A percentile compares a stretch with the other conserved stretches of the same genome.
Evolutionary conservation across 2,797 vertebrate genomes (phyloP).

Genomic region (Acropternis orthonyx): DNA sequence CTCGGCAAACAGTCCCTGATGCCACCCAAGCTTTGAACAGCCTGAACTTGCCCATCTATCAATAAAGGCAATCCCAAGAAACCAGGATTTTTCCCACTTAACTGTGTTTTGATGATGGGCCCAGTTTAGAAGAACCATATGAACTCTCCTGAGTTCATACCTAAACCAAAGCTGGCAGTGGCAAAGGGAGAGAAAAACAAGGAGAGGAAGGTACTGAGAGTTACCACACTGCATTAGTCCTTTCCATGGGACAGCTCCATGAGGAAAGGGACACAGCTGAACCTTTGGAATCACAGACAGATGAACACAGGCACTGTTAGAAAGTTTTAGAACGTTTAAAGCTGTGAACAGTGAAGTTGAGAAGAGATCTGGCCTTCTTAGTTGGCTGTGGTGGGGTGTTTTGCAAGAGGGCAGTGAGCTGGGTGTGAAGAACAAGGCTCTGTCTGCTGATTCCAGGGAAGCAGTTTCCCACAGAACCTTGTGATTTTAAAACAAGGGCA

Average conservation of each 20-base stretch:
- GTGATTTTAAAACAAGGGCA: not conserved
- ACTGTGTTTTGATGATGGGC: not conserved
- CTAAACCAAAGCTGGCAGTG: not conserved
- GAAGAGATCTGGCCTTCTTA: not conserved
- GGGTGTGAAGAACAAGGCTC: not conserved
- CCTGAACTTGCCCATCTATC: not conserved
- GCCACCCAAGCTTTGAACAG: not conserved
- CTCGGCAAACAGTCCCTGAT: not conserved
- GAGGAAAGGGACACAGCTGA: not conserved
- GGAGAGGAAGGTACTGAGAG: not conserved
- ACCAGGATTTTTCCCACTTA: not conserved
- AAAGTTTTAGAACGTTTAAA: not conserved
- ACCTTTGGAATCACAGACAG: not conserved
- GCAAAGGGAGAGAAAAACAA: not conserved
- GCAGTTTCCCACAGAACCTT: not conserved
- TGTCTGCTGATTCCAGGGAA: not conserved
- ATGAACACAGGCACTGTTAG: not conserved
- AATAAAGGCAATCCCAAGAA: not conserved
- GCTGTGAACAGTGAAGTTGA: not conserved
- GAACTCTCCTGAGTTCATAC: not conserved
- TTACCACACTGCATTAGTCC: not conserved
- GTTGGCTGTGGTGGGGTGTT: not conserved
- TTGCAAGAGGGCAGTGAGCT: not conserved
- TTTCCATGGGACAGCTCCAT: not conserved
- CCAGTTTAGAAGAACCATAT: not conserved